Base-by-base conservation (phyloP, 2,797 vertebrate species). In the Kryptopterus vitreolus region DNA sequence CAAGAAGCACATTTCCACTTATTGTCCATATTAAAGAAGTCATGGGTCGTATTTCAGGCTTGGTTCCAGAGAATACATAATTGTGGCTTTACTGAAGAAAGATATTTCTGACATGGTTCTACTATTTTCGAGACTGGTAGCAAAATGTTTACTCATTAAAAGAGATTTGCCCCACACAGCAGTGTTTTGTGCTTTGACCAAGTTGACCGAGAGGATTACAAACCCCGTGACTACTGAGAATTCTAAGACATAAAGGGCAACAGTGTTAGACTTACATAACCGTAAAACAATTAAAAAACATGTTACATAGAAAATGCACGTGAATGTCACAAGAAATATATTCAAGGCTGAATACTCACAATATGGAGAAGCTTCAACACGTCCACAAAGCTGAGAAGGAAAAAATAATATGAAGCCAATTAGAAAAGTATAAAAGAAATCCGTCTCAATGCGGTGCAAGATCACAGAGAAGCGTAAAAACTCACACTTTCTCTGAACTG, bases 401-500 rank as follows among this genome's bases (percentile, higher is more conserved):
- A 88, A 91, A 88, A 88, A 80, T 66, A 91, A 86, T 80, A 18
- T 26, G 11, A 57, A 55, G 38, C 9, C 6, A 76, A 31, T 65
- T 33, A 72, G 11, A 13, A 33, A 59, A 26, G 55, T 46, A 46
- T 46, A 10, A 55, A 31, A 50, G 13, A 18, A n/a, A 75, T 77
- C 46, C n/a, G 11, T 29, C 8, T 43, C 15, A 75, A 65, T 13
- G 1, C 73, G 63, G 9, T 38, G 35, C 4, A 43, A 18, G 10
- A 63, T n/a, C 12, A 7, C 3, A 53, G 31, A 52, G 2, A 22
- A 66, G 59, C 58, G 74, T 33, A 24, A n/a, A 68, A 43, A 94
- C 97, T 94, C 94, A 99, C 98, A 98, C 96, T 92, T 95, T 96
- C 93, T 99, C 98, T 0, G 98, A 99, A 89, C 90, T 97, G 95